Conservation (phyloP, 1,140 invertebrate species). For the Procambarus clarkii region DNA sequence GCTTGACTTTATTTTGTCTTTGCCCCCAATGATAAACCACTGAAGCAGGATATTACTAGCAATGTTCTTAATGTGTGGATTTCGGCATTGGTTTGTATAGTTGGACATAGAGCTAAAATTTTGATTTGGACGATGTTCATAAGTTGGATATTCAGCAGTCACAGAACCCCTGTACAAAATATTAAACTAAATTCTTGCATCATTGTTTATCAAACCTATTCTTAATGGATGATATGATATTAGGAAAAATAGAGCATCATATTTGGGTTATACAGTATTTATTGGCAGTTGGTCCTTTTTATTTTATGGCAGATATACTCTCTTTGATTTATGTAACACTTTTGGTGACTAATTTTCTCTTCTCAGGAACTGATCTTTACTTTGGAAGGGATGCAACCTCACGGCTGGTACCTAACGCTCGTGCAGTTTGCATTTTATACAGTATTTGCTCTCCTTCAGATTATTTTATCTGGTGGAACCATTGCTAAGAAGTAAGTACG, state of each 20-base stretch:
- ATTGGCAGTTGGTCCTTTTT: background rate
- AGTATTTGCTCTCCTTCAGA: constrained; percentile 87
- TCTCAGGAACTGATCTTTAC: constrained; percentile 92
- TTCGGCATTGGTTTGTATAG: too few relatives aligned
- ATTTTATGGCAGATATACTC: background rate
- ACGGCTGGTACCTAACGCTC: constrained; percentile 94
- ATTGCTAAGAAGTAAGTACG: constrained; percentile 82
- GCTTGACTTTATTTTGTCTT: too few relatives aligned
- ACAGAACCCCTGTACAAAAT: too few relatives aligned
- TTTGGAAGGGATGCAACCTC: constrained; percentile 89
- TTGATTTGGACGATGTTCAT: too few relatives aligned
- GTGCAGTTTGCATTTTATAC: constrained; percentile 93
- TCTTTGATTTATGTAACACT: background rate
- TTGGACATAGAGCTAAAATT: too few relatives aligned
- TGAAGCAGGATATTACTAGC: too few relatives aligned
- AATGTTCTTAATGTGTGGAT: too few relatives aligned
- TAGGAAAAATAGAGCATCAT: background rate
- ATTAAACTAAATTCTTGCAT: too few relatives aligned
- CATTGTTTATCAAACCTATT: too few relatives aligned
- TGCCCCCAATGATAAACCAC: too few relatives aligned
- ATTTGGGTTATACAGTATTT: background rate
- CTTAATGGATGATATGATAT: too few relatives aligned
- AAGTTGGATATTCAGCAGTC: too few relatives aligned
- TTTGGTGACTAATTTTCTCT: constrained; percentile 69
- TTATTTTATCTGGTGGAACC: constrained; percentile 80